These are phyloP conservation scores for Mercenaria mercenaria DNA, from an alignment of 1,140 invertebrate genomes.

Conservation along the genomic window DNA sequence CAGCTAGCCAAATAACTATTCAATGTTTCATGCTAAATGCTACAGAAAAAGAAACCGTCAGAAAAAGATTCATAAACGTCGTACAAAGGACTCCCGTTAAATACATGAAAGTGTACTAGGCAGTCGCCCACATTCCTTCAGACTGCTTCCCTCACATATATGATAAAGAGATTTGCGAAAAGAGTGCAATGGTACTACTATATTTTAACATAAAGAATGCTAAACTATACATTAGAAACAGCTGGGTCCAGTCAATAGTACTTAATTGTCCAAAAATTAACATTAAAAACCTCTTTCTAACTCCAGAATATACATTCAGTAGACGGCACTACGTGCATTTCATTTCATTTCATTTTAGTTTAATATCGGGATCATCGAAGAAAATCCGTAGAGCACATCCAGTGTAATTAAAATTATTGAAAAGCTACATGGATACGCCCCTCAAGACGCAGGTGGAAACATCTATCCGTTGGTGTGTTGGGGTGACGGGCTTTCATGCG, in stretches of 20 bases:
- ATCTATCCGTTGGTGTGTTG: neutral
- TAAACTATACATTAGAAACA: too few relatives aligned
- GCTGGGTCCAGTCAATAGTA: too few relatives aligned
- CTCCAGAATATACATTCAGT: too few relatives aligned
- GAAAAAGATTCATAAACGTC: neutral
- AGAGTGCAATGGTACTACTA: constrained; percentile 34
- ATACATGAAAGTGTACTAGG: neutral
- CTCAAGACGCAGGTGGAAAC: neutral
- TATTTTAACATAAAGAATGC: neutral
- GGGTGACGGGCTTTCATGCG: constrained; percentile 31
- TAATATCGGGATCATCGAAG: constrained; percentile 21
- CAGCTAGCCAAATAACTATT: neutral
- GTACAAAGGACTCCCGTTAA: constrained; percentile 2
- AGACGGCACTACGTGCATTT: too few relatives aligned
- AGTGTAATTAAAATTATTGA: constrained; percentile 22
- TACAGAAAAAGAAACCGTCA: neutral
- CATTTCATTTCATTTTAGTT: constrained; percentile 26
- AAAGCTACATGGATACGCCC: constrained; percentile 4
- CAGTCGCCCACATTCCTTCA: neutral
- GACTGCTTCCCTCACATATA: neutral
- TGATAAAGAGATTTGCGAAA: neutral
- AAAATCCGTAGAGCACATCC: neutral
- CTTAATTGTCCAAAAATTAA: too few relatives aligned
- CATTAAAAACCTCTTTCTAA: too few relatives aligned
- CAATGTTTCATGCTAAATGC: neutral